Conservation (phyloP, 1,140 invertebrate genomes). For the Zaprionus lachaisei region DNA sequence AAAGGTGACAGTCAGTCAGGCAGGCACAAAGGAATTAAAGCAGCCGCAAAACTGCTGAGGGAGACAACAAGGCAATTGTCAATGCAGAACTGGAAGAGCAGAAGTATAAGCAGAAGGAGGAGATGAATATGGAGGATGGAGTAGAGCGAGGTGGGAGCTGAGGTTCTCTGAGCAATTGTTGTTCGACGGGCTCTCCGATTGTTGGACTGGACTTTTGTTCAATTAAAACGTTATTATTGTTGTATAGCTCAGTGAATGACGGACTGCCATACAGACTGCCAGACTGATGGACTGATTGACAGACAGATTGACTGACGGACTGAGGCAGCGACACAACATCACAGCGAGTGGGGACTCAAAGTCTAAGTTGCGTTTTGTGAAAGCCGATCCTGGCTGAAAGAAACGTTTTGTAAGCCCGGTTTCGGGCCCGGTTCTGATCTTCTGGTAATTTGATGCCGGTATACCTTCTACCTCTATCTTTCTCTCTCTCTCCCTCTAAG, state of each 20-base stretch:
- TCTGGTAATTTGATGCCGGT: slow-evolving; percentile 66
- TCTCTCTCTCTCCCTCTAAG: background rate
- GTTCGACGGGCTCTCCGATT: slow-evolving; percentile 53
- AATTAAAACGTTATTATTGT: slow-evolving; percentile 82
- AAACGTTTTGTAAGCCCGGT: slow-evolving; percentile 68
- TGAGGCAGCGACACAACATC: slow-evolving; percentile 27
- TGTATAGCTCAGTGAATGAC: slow-evolving; percentile 60
- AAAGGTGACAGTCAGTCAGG: slow-evolving; percentile 69
- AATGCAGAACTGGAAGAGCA: slow-evolving; percentile 8
- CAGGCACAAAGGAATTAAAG: slow-evolving; percentile 39
- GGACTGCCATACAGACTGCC: slow-evolving; percentile 43
- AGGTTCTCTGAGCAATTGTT: slow-evolving; percentile 54
- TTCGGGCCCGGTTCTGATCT: slow-evolving; percentile 47
- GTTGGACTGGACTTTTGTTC: slow-evolving; percentile 68
- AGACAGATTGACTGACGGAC: slow-evolving; percentile 48
- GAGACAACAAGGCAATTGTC: slow-evolving; percentile 21
- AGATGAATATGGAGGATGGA: background rate
- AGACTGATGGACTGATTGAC: slow-evolving; percentile 46
- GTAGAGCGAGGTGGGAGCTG: background rate
- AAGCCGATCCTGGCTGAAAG: slow-evolving; percentile 68
- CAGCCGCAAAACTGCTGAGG: slow-evolving; percentile 48
- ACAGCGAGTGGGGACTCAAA: slow-evolving; percentile 66
- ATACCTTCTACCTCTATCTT: slow-evolving; percentile 11
- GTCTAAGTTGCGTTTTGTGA: slow-evolving; percentile 77
- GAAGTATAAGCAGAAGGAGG: background rate